Conservation (phyloP, 2,888 invertebrate species). For the Microchrysa polita region DNA sequence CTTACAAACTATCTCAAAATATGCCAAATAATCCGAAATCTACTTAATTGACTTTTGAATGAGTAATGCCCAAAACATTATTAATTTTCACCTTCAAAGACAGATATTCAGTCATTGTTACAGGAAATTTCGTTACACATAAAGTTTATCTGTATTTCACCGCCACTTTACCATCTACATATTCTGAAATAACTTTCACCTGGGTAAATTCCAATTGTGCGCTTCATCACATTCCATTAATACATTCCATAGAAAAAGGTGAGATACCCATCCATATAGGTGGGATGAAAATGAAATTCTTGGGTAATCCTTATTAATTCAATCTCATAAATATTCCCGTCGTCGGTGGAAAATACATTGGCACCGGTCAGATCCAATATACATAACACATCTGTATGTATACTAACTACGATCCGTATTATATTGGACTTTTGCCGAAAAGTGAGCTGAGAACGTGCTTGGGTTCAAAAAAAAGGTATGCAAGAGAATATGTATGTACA, state of each 20-base stretch:
- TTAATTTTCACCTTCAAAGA: no score
- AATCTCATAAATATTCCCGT: slow-evolving; percentile 49
- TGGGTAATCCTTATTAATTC: slow-evolving; percentile 50
- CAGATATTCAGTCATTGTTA: no score
- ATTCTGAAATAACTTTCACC: not conserved
- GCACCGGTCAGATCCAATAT: not conserved
- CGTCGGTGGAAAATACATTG: slow-evolving; percentile 32
- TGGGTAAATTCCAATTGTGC: not conserved
- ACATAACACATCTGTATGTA: not conserved
- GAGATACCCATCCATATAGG: slow-evolving; percentile 8
- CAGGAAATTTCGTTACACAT: no score
- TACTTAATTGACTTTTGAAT: no score
- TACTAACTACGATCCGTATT: not conserved
- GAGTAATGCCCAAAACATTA: no score
- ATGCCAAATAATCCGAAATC: no score
- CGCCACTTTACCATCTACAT: no score
- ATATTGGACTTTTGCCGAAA: not conserved
- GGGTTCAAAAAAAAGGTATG: no score
- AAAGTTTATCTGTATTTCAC: no score
- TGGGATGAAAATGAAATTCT: slow-evolving; percentile 48
- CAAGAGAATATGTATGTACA: not conserved
- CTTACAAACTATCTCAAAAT: no score
- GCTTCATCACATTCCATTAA: slow-evolving; percentile 7
- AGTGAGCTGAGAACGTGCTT: slow-evolving; percentile 3
- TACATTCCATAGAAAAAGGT: not conserved